Conservation (phyloP, 2,113 vertebrate genomes). For the Semnornis frantzii region DNA sequence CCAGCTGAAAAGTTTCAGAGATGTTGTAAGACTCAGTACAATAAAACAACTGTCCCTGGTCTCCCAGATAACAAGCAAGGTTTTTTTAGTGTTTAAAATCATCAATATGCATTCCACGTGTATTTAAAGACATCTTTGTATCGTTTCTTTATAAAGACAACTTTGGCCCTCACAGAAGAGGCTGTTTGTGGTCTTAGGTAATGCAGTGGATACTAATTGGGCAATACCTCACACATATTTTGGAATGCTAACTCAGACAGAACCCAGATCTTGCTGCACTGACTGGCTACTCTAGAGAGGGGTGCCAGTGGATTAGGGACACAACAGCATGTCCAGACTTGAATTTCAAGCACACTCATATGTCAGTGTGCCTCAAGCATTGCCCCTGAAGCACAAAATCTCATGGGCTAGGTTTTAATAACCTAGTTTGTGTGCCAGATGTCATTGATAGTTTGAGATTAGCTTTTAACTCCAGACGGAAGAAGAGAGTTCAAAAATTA, state of each 20-base stretch:
- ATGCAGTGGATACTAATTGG: background rate
- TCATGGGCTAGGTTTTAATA: conserved; percentile 9
- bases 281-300: background rate
- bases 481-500: conserved; percentile 39
- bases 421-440: background rate
- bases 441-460: background rate
- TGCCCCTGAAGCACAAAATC: background rate
- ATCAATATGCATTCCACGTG: background rate
- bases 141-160: conserved; percentile 8
- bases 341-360: conserved; percentile 7
- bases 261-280: background rate
- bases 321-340: background rate
- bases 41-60: background rate
- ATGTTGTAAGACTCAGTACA: background rate
- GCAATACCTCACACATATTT: background rate
- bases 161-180: background rate
- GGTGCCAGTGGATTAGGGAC: background rate
- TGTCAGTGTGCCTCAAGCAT: background rate
- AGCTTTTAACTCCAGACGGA: conserved; percentile 41
- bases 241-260: background rate
- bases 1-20: background rate
- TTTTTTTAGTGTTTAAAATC: background rate
- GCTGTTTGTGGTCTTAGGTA: background rate
- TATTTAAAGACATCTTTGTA: conserved; percentile 14
- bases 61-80: background rate